Percentiles rank a stretch among this genome's conserved stretches.
Evolutionary conservation across 2,888 invertebrate genomes (phyloP).

Genomic region (Spodoptera picta): DNA sequence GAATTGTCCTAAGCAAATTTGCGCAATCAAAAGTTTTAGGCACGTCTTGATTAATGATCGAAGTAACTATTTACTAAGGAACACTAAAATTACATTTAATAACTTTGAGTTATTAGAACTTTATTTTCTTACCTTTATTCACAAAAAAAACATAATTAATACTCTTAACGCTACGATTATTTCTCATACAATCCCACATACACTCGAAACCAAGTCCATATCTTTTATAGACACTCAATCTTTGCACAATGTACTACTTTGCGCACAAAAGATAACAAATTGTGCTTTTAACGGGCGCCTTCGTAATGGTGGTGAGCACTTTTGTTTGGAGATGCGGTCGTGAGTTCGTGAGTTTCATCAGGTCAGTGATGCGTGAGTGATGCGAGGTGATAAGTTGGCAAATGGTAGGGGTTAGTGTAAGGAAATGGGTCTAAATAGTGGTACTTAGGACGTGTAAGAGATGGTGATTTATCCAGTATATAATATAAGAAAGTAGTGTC

Average conservation of each 20-base stretch:
- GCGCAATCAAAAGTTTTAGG: too few species aligned
- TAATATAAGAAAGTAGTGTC: too few species aligned
- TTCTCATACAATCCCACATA: conserved; percentile 14
- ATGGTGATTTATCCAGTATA: too few species aligned
- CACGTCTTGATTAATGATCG: too few species aligned
- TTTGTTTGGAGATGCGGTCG: conserved; percentile 47
- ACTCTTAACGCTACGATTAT: conserved; percentile 11
- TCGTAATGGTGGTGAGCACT: conserved; percentile 47
- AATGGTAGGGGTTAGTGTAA: background rate
- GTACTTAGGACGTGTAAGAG: background rate
- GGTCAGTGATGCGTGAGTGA: conserved; percentile 47
- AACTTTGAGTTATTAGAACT: too few species aligned
- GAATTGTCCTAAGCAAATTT: too few species aligned
- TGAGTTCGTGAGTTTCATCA: conserved; percentile 54
- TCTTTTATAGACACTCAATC: conserved; percentile 48
- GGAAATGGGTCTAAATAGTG: background rate
- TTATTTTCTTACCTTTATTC: too few species aligned
- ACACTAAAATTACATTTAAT: too few species aligned
- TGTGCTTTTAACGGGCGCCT: conserved; percentile 58
- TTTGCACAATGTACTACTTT: conserved; percentile 47
- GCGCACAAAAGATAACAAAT: conserved; percentile 60
- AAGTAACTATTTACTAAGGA: too few species aligned
- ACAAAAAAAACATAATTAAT: background rate
- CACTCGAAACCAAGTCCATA: conserved; percentile 33
- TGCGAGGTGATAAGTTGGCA: conserved; percentile 30